Percentiles rank a stretch among this genome's conserved stretches.
phyloP scores from a whole-genome alignment of 2,888 invertebrate species.

The Tipula helvola region DNA sequence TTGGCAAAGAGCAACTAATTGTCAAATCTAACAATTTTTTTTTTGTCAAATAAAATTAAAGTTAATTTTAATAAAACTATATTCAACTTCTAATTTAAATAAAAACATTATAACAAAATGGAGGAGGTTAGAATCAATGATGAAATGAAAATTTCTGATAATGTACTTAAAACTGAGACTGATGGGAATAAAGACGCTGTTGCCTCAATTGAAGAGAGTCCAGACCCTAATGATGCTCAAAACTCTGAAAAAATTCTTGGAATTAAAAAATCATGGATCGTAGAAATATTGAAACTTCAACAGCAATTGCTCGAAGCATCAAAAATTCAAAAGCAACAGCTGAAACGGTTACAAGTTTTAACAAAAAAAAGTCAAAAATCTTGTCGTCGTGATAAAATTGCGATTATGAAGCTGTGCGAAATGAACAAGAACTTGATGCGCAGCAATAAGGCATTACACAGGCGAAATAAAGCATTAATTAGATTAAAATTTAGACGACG shows the following conservation, averaged over 20 bases:
- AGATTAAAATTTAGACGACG: neutral
- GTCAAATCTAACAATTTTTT: too few species aligned
- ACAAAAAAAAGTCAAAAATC: slow-evolving; percentile 9
- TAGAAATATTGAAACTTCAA: slow-evolving; percentile 6
- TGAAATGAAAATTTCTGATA: neutral
- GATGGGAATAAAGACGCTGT: neutral
- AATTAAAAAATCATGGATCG: slow-evolving; percentile 6
- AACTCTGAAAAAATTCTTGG: neutral
- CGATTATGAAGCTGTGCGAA: neutral
- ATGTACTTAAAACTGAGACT: neutral
- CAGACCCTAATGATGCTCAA: neutral
- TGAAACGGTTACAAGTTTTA: neutral
- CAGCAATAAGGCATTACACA: neutral
- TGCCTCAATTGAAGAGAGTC: neutral
- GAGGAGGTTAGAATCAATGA: neutral
- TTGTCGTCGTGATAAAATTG: slow-evolving; percentile 4
- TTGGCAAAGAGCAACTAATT: too few species aligned
- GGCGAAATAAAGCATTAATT: neutral
- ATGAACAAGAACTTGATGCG: neutral
- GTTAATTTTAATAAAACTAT: neutral
- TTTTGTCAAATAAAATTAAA: too few species aligned
- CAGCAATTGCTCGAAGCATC: slow-evolving; percentile 5
- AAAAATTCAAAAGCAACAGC: neutral
- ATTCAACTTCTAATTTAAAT: neutral
- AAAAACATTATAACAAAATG: neutral